phyloP scores from a whole-genome alignment of 37 sponge, comb jelly and placozoan genomes.

The Hormiphora californensis region DNA sequence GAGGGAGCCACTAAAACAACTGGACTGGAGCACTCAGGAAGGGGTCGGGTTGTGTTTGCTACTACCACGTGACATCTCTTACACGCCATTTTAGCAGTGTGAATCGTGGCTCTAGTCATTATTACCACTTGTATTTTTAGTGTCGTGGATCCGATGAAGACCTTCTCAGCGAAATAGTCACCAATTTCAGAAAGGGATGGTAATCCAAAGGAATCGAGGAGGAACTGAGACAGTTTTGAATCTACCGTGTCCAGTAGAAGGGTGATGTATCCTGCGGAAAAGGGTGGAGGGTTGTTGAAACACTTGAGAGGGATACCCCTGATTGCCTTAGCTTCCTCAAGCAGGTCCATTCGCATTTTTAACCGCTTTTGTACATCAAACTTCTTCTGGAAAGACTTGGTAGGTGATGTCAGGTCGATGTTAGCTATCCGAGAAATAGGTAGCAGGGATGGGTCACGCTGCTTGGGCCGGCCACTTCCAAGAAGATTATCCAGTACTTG shows the following conservation, averaged over 20 bases:
- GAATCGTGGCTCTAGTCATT: not conserved
- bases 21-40: not conserved
- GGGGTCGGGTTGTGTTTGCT: not conserved
- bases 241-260: not conserved
- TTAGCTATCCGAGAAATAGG: not conserved
- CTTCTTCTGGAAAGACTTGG: slow-evolving; percentile 20
- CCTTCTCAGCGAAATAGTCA: not conserved
- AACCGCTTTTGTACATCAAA: not conserved
- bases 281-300: not conserved
- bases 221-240: not conserved
- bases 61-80: not conserved
- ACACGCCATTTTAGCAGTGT: not conserved
- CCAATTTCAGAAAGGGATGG: not conserved
- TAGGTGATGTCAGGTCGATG: slow-evolving; percentile 19
- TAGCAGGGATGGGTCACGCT: not conserved
- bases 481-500: not conserved
- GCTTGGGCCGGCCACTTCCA: not conserved
- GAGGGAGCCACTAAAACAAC: not conserved
- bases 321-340: not conserved
- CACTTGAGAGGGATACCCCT: slow-evolving; percentile 4
- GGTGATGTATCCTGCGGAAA: not conserved
- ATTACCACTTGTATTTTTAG: not conserved
- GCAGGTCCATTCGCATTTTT: slow-evolving; percentile 35
- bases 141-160: not conserved
- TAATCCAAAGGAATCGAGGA: not conserved